Conservation (phyloP, 2,888 invertebrate species). For the Willowsia nigromaculata region DNA sequence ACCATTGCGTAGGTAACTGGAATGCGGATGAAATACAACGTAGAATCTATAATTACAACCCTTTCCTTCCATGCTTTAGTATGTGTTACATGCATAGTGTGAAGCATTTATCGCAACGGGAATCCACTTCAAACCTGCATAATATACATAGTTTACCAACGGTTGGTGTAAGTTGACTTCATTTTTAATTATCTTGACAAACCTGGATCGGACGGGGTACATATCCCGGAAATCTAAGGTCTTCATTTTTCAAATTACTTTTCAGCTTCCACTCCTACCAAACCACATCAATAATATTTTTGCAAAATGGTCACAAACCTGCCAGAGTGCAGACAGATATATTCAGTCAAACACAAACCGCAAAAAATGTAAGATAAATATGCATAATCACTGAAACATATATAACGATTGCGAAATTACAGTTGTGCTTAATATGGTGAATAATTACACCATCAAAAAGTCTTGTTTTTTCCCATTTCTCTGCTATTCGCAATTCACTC, state of each 20-base stretch:
- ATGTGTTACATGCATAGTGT: too few relatives aligned
- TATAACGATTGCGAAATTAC: not conserved
- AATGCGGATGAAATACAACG: too few relatives aligned
- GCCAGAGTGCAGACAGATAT: not conserved
- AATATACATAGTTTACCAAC: too few relatives aligned
- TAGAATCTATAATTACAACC: too few relatives aligned
- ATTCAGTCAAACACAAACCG: not conserved
- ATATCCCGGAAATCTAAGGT: slow-evolving; percentile 76
- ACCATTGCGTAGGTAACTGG: too few relatives aligned
- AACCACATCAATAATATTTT: not conserved
- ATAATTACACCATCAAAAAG: not conserved
- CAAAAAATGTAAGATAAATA: not conserved
- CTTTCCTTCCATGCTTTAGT: too few relatives aligned
- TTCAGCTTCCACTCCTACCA: not conserved
- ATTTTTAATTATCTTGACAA: slow-evolving; percentile 12
- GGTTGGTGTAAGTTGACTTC: too few relatives aligned
- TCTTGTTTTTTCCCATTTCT: not conserved
- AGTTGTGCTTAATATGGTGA: not conserved
- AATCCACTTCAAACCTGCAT: too few relatives aligned
- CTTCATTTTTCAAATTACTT: slow-evolving; percentile 63
- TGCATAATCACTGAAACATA: not conserved
- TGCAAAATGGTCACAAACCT: too few relatives aligned
- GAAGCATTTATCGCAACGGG: too few relatives aligned
- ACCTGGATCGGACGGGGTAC: slow-evolving; percentile 66
- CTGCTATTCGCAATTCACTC: not conserved